A percentile compares a stretch with the other conserved stretches of the same genome.
Conservation (phyloP, 2,113 vertebrate species). For the Calidris pygmaea region DNA sequence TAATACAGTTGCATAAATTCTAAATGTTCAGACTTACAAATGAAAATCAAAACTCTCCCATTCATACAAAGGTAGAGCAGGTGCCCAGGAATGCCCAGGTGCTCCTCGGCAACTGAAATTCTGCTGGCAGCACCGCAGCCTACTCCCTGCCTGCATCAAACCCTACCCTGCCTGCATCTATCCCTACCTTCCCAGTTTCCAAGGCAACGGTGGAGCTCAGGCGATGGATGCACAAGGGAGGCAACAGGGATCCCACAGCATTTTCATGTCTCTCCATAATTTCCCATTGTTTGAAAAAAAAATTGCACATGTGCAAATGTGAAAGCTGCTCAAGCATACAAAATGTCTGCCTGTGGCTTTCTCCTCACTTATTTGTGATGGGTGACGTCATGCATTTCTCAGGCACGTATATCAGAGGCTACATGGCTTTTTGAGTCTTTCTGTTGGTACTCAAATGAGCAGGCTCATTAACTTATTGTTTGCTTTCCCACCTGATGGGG, state of each 20-base stretch:
- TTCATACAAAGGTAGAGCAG: neutral
- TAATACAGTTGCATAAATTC: neutral
- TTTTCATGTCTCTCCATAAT: neutral
- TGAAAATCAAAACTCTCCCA: neutral
- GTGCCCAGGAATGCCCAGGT: neutral
- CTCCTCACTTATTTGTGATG: neutral
- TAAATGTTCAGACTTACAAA: neutral
- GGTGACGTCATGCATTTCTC: neutral
- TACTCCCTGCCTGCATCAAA: neutral
- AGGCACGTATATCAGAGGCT: neutral
- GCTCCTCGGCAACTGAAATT: accelerated
- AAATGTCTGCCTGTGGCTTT: neutral
- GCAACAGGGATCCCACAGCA: neutral
- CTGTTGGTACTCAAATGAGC: neutral
- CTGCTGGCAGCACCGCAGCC: neutral
- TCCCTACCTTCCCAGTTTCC: constrained; percentile 24
- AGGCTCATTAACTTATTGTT: neutral
- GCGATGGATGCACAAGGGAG: neutral
- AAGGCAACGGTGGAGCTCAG: neutral
- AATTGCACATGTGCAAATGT: neutral
- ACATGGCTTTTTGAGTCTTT: neutral
- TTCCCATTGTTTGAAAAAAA: neutral
- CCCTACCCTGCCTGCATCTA: neutral
- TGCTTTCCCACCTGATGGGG: neutral
- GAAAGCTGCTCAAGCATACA: neutral